phyloP scores from a whole-genome alignment of 2,113 vertebrate species.

The Cathartes aura region DNA sequence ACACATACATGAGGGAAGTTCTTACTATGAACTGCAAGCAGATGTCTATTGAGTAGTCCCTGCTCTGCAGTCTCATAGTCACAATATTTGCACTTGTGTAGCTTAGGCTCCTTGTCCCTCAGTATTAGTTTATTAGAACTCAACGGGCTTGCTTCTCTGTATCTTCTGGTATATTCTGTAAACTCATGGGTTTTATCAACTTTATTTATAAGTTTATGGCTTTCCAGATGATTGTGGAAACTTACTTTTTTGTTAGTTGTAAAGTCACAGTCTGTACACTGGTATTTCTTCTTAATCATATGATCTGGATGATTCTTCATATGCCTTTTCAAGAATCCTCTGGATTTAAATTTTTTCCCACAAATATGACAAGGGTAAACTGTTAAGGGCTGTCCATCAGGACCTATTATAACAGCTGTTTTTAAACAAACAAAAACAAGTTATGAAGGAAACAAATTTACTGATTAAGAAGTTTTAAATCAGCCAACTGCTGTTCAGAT shows the following conservation, averaged over 20 bases:
- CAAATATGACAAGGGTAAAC: conserved; percentile 99
- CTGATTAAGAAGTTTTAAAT: conserved; percentile 51
- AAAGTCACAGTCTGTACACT: conserved; percentile 99
- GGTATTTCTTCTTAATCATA: conserved; percentile 97
- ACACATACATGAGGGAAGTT: conserved; percentile 98
- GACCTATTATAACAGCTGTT: conserved; percentile 97
- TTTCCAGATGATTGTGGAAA: conserved; percentile 98
- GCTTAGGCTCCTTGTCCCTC: conserved; percentile 94
- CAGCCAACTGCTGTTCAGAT: conserved; percentile 57
- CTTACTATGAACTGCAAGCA: conserved; percentile 96
- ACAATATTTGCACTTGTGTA: conserved; percentile 98
- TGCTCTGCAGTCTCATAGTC: conserved; percentile 98
- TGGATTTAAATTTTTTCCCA: conserved; percentile 98
- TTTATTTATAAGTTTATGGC: conserved; percentile 96
- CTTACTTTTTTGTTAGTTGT: conserved; percentile 99
- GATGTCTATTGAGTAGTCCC: conserved; percentile 94
- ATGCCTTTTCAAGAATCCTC: conserved; percentile 97
- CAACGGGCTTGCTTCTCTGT: conserved; percentile 93
- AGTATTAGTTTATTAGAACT: conserved; percentile 97
- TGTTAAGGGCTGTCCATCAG: conserved; percentile 96
- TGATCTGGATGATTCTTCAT: conserved; percentile 99
- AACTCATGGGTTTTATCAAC: conserved; percentile 86
- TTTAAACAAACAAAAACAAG: conserved; percentile 69
- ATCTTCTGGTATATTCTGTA: conserved; percentile 93
- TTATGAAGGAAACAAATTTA: conserved; percentile 44